Conservation (phyloP, 1,140 invertebrate species). For the Linepithema humile region DNA sequence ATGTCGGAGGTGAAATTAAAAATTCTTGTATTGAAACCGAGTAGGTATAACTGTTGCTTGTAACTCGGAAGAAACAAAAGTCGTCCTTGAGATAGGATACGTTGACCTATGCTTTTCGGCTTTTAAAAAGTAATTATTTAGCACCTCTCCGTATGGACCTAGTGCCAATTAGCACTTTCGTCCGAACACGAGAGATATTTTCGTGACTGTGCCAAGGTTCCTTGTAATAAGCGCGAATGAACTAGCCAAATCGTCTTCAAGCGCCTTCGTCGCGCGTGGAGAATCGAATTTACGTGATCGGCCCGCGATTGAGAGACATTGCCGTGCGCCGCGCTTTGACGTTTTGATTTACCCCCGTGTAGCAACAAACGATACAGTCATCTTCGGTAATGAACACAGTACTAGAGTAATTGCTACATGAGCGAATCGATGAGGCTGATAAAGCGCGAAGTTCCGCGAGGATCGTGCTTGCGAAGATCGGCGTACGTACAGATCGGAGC, state of each 20-base stretch:
- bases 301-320: conserved; percentile 34
- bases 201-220: conserved; percentile 19
- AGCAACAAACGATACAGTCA: conserved; percentile 59
- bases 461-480: not conserved
- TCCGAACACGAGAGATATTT: conserved; percentile 32
- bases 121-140: conserved; percentile 73
- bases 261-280: not conserved
- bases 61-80: not conserved
- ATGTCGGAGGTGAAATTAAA: not conserved
- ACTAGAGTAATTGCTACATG: conserved; percentile 31
- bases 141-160: conserved; percentile 62
- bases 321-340: conserved; percentile 24
- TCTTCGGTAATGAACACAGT: conserved; percentile 57
- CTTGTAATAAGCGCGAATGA: conserved; percentile 18
- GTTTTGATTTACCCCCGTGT: conserved; percentile 19
- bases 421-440: conserved; percentile 11
- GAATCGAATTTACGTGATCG: conserved; percentile 26
- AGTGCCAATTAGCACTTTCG: conserved; percentile 62
- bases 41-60: not conserved
- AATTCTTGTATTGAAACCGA: not conserved
- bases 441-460: conserved; percentile 12
- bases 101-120: conserved; percentile 37
- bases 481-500: conserved; percentile 13
- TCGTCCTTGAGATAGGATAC: conserved; percentile 23
- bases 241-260: conserved; percentile 8